A percentile compares a stretch with the other conserved stretches of the same genome.
phyloP scores from a whole-genome alignment of 2,888 invertebrate genomes.

The Pterostichus niger region DNA sequence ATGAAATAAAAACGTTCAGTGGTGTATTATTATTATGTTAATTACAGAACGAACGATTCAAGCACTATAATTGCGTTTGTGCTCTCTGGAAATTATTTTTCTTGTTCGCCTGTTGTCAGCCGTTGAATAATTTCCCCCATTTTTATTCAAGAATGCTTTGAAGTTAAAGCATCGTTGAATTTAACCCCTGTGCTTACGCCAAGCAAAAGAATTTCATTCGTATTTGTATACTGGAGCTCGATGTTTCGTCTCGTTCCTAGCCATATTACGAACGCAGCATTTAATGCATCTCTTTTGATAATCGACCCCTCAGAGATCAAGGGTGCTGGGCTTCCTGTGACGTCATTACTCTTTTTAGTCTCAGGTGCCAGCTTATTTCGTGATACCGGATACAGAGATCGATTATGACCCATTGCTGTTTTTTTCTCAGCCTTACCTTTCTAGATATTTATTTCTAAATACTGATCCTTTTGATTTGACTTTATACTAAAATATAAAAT shows the following conservation, averaged over 20 bases:
- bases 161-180: constrained; percentile 36
- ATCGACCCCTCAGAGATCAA: constrained; percentile 56
- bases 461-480: no score
- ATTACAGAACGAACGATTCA: constrained; percentile 19
- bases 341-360: constrained; percentile 54
- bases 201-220: constrained; percentile 54
- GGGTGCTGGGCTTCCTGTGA: constrained; percentile 2
- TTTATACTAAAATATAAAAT: no score
- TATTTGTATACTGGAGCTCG: constrained; percentile 46
- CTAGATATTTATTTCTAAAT: no score
- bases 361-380: constrained; percentile 54
- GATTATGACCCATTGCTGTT: no score
- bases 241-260: constrained; percentile 24
- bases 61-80: constrained; percentile 31
- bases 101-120: constrained; percentile 39
- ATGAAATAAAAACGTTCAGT: constrained; percentile 24
- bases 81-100: constrained; percentile 28
- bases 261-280: constrained; percentile 19
- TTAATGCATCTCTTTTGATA: constrained; percentile 62
- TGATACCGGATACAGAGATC: constrained; percentile 14
- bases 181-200: constrained; percentile 23
- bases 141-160: constrained; percentile 57
- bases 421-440: no score
- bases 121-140: constrained; percentile 27
- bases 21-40: constrained; percentile 30